Evolutionary conservation across 1,140 invertebrate genomes (phyloP).

Genomic region (Zeugodacus cucurbitae): DNA sequence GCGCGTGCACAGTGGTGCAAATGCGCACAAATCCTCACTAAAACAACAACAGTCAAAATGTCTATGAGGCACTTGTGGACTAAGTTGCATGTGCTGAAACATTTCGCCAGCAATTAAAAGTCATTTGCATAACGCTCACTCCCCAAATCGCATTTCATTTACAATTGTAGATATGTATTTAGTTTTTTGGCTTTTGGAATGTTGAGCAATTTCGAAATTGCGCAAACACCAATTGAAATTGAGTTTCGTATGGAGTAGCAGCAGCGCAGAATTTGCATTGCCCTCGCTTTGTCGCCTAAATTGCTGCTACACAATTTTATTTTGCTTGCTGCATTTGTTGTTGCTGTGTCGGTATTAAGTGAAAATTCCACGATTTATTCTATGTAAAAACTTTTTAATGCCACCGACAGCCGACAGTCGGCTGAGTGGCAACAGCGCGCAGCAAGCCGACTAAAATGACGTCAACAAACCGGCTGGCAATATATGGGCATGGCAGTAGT

Average conservation of each 20-base stretch:
- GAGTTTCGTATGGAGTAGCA: neutral
- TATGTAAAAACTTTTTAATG: constrained; percentile 15
- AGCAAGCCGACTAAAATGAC: neutral
- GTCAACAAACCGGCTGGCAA: neutral
- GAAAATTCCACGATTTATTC: constrained; percentile 22
- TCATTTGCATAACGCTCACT: neutral
- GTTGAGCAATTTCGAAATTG: neutral
- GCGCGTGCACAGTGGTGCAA: neutral
- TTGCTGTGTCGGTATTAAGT: neutral
- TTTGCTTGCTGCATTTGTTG: neutral
- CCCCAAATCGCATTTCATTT: neutral
- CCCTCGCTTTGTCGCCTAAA: neutral
- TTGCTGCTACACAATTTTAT: neutral
- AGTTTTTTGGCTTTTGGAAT: neutral
- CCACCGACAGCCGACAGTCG: neutral
- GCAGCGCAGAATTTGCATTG: neutral
- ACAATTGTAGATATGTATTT: no score
- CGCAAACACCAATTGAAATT: constrained; percentile 29
- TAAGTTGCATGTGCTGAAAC: neutral
- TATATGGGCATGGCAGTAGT: neutral
- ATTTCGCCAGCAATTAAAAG: neutral
- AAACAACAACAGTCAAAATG: neutral
- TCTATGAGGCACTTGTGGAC: neutral
- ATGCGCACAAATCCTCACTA: neutral
- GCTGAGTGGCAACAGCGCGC: neutral